phyloP scores from a whole-genome alignment of 2,888 invertebrate genomes.

The Melinaea marsaeus region DNA sequence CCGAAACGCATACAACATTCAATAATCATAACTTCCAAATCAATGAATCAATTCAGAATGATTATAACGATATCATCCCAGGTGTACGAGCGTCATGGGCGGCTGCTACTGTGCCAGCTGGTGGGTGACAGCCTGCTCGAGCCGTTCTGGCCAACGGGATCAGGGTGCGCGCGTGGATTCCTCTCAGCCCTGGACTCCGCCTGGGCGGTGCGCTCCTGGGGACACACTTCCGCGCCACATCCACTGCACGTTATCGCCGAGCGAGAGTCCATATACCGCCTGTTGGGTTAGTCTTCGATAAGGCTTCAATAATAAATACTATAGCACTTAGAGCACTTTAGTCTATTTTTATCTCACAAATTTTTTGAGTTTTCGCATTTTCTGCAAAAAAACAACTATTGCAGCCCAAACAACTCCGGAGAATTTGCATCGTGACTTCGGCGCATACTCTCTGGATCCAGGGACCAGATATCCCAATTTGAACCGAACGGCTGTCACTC shows the following conservation, averaged over 20 bases:
- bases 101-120: slow-evolving; percentile 89
- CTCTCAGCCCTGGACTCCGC: slow-evolving; percentile 96
- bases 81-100: slow-evolving; percentile 79
- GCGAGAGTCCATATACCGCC: slow-evolving; percentile 94
- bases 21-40: too few relatives aligned
- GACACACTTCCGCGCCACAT: slow-evolving; percentile 78
- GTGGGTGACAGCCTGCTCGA: slow-evolving; percentile 98
- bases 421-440: slow-evolving; percentile 93
- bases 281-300: slow-evolving; percentile 68
- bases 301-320: background rate
- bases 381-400: slow-evolving; percentile 4
- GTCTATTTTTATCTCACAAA: too few relatives aligned
- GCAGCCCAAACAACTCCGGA: slow-evolving; percentile 97
- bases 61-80: slow-evolving; percentile 26
- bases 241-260: slow-evolving; percentile 94
- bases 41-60: too few relatives aligned
- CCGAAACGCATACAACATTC: too few relatives aligned
- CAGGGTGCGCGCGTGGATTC: slow-evolving; percentile 98
- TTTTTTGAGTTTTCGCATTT: too few relatives aligned
- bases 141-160: slow-evolving; percentile 99
- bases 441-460: slow-evolving; percentile 91
- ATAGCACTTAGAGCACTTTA: background rate
- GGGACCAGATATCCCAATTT: slow-evolving; percentile 90
- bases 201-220: slow-evolving; percentile 95
- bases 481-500: slow-evolving; percentile 84